These are phyloP conservation scores for Sphaerophoria taeniata DNA, from an alignment of 2,888 invertebrate genomes.

Conservation along the genomic window DNA sequence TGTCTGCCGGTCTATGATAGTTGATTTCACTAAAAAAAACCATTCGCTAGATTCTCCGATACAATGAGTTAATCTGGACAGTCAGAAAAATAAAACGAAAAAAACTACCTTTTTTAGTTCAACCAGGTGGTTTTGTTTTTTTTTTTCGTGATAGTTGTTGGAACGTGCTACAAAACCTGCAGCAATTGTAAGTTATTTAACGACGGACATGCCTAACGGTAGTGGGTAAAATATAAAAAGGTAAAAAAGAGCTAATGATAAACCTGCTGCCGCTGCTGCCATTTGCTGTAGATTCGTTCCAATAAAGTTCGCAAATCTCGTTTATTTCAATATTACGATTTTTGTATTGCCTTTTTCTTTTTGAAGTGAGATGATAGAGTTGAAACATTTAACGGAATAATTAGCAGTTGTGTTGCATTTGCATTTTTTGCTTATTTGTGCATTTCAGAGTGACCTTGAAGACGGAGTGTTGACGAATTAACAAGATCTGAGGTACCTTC, in stretches of 20 bases:
- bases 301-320: constrained; percentile 42
- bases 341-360: constrained; percentile 1
- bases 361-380: constrained; percentile 34
- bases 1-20: constrained; percentile 49
- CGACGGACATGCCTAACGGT: constrained; percentile 55
- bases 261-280: constrained; percentile 44
- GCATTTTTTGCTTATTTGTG: background rate
- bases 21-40: constrained; percentile 27
- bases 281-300: constrained; percentile 7
- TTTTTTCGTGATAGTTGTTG: constrained; percentile 25
- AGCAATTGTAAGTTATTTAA: constrained; percentile 51
- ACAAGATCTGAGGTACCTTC: no score
- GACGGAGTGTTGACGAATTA: no score
- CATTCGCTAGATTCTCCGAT: constrained; percentile 28
- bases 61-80: constrained; percentile 48
- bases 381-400: constrained; percentile 33
- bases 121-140: constrained; percentile 16
- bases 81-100: constrained; percentile 12
- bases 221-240: constrained; percentile 19
- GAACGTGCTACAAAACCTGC: constrained; percentile 64
- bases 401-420: constrained; percentile 53
- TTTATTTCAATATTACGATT: constrained; percentile 36
- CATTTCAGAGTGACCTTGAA: no score
- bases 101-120: constrained; percentile 17
- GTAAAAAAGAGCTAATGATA: constrained; percentile 29